Base-by-base conservation (phyloP, 2,113 vertebrate species). In the Paedocypris sp. region DNA sequence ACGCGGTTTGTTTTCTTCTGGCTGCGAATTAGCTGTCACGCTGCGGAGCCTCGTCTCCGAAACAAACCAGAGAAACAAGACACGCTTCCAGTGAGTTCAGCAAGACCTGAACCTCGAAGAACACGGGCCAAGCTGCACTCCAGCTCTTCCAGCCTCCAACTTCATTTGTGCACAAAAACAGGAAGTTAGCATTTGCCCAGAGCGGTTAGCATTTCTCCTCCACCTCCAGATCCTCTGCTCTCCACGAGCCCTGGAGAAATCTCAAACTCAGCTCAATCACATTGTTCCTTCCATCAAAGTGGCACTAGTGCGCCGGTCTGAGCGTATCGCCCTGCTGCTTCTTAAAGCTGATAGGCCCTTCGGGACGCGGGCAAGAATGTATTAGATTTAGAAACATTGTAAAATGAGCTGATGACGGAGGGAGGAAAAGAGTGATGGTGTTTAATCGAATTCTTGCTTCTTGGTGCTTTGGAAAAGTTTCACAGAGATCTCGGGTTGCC, bases 401-500 rank as follows among this genome's bases (percentile, higher is more conserved):
- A 42, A 22, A 58, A 41, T 12, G 10, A 28, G 23, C 22, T 26
- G 15, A 45, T 35, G 15, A 20, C n/a, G 31, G 10, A 13, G 57
- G 16, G 39, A 22, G 41, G 4, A 16, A 46, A 32, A 29, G n/a
- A 22, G 12, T 12, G 33, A 7, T 65, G 70, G 71, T 45, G 65
- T 70, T 60, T 59, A 53, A 69, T 69, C 68, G n/a, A 52, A 64
- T 62, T 65, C 62, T 67, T 75, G 50, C 71, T 76, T 75, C 62
- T 60, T n/a, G 36, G 50, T 68, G 63, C 33, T 72, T 75, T 75
- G 73, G 66, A 64, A 59, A 60, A 72, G 32, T 67, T 80, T 79
- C 73, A 77, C 80, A 84, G 73, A 62, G 41, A 67, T 75, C 76
- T 81, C 79, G 59, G 64, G 69, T 82, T 77, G 68, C 77, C 49